Evolutionary conservation across 1,140 invertebrate species (phyloP).

Genomic region (Drosophila eugracilis): DNA sequence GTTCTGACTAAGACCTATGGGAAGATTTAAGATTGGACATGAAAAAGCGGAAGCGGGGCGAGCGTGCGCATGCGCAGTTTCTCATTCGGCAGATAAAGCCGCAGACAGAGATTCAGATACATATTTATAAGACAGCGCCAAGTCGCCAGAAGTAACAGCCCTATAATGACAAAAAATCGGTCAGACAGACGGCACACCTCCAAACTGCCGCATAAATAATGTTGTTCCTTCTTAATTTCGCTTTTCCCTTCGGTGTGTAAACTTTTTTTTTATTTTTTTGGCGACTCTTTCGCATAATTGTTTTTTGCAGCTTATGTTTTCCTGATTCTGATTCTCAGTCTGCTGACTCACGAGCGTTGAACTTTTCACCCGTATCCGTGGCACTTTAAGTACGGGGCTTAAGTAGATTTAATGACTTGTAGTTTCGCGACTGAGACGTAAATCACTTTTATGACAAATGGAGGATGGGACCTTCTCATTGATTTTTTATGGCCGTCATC

Average conservation of each 20-base stretch:
- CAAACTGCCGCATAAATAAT: constrained; percentile 68
- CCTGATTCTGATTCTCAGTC: constrained; percentile 24
- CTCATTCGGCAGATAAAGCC: constrained; percentile 71
- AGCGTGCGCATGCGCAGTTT: constrained; percentile 72
- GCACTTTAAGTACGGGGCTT: constrained; percentile 60
- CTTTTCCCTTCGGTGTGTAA: constrained; percentile 12
- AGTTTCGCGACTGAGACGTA: constrained; percentile 53
- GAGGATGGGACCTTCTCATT: constrained; percentile 13
- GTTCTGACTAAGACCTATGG: constrained; percentile 39
- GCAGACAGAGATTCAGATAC: constrained; percentile 37
- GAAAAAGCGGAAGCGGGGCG: constrained; percentile 64
- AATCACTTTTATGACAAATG: constrained; percentile 74
- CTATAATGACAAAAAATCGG: constrained; percentile 53
- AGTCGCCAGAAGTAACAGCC: constrained; percentile 47
- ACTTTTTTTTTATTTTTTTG: constrained; percentile 36
- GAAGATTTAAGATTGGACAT: constrained; percentile 31
- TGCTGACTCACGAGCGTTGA: constrained; percentile 77
- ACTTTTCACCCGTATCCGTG: constrained; percentile 73
- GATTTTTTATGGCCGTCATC: constrained; percentile 52
- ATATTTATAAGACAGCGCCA: constrained; percentile 53
- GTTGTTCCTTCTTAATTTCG: constrained; percentile 19
- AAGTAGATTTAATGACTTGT: constrained; percentile 80
- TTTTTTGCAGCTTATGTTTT: constrained; percentile 54
- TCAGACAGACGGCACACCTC: constrained; percentile 50
- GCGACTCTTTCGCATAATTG: constrained; percentile 69